A percentile compares a stretch with the other conserved stretches of the same genome.
These are phyloP conservation scores for Aix galericulata DNA, from an alignment of 2,113 vertebrate species.

Conservation along the genomic window DNA sequence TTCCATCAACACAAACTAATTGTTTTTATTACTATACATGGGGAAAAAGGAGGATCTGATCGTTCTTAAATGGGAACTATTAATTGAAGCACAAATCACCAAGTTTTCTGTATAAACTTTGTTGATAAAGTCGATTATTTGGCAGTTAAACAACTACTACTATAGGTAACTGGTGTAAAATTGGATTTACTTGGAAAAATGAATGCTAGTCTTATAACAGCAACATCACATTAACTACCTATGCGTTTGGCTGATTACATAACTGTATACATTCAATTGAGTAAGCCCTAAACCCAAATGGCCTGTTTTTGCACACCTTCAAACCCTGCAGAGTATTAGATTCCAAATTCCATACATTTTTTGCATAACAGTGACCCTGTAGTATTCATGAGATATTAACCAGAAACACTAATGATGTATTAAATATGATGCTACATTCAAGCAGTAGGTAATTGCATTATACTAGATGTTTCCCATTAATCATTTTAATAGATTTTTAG, in stretches of 20 bases:
- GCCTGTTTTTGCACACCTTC: background rate
- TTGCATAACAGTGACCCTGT: accelerated
- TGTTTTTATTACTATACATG: background rate
- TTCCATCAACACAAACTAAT: background rate
- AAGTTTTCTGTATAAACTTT: background rate
- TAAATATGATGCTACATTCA: background rate
- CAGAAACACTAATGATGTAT: background rate
- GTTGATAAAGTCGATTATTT: background rate
- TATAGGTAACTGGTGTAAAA: background rate
- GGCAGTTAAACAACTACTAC: background rate
- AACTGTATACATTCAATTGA: background rate
- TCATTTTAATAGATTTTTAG: background rate
- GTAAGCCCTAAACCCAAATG: background rate
- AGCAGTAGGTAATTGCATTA: background rate
- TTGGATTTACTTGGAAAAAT: background rate
- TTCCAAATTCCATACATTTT: background rate
- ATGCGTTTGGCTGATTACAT: background rate
- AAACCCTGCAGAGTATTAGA: background rate
- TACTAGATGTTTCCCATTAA: background rate
- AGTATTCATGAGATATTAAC: background rate
- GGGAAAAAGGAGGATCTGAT: background rate
- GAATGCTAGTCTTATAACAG: background rate
- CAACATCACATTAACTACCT: background rate
- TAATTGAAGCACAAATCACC: background rate
- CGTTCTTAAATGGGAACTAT: background rate